Percentiles rank a stretch among this genome's conserved stretches.
These are phyloP conservation scores for Drosophila nigrodunni DNA, from an alignment of 1,140 invertebrate species.

Conservation along the genomic window DNA sequence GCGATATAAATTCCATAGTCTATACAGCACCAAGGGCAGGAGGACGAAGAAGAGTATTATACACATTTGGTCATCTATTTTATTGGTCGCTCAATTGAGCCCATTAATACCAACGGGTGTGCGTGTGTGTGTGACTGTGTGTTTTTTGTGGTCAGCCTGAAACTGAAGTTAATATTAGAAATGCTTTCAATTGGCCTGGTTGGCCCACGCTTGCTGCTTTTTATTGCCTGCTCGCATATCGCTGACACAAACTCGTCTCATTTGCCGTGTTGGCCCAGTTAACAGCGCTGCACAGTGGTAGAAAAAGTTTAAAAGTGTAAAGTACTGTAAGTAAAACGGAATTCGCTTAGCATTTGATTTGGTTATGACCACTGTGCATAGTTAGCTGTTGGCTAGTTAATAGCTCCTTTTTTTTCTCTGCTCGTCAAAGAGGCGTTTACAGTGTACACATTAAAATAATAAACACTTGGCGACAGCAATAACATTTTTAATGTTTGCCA, in stretches of 20 bases:
- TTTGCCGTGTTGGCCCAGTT: conserved; percentile 38
- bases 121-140: conserved; percentile 3
- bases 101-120: conserved; percentile 41
- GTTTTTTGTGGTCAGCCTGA: conserved; percentile 26
- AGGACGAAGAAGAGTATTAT: neutral
- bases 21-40: conserved; percentile 3
- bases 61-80: conserved; percentile 49
- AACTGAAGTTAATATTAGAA: conserved; percentile 11
- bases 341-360: neutral
- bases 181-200: conserved; percentile 34
- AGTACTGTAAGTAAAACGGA: too few relatives aligned
- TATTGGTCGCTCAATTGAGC: conserved; percentile 50
- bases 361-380: neutral
- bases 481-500: conserved; percentile 50
- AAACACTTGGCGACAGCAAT: conserved; percentile 62
- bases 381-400: conserved; percentile 28
- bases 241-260: conserved; percentile 14
- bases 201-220: conserved; percentile 35
- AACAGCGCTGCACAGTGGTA: conserved; percentile 13
- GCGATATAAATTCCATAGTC: conserved; percentile 37
- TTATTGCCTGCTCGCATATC: conserved; percentile 32
- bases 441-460: conserved; percentile 67
- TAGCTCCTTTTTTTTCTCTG: neutral
- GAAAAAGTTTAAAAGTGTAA: neutral
- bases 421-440: conserved; percentile 32